Conservation (phyloP, 53 echinoderm and acorn worm genomes). For the Apostichopus leukothele region DNA sequence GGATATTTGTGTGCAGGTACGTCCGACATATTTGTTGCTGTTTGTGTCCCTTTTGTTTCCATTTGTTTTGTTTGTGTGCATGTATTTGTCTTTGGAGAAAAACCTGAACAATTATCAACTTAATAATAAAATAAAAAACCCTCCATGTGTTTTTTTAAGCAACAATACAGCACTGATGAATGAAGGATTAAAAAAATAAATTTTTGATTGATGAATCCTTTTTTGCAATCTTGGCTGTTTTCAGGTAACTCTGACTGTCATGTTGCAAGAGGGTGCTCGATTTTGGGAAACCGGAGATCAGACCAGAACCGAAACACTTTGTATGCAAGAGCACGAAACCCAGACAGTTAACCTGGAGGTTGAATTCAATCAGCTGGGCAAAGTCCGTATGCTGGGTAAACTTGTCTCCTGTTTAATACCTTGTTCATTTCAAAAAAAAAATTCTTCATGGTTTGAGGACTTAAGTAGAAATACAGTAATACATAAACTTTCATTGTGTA, state of each 20-base stretch:
- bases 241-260: slow-evolving; percentile 69
- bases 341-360: slow-evolving; percentile 65
- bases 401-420: neutral
- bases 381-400: slow-evolving; percentile 82
- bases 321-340: slow-evolving; percentile 71
- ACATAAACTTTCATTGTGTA: no score
- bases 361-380: slow-evolving; percentile 74
- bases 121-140: no score
- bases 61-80: no score
- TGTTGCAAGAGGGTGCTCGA: slow-evolving; percentile 71
- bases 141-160: neutral
- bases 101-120: no score
- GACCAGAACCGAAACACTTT: slow-evolving; percentile 61
- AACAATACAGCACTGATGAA: neutral
- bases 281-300: slow-evolving; percentile 63
- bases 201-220: no score
- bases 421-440: no score
- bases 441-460: no score
- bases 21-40: neutral
- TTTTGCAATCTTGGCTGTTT: neutral
- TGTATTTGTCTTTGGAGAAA: no score
- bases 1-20: slow-evolving; percentile 89
- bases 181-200: neutral
- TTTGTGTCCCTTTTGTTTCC: no score
- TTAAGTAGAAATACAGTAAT: no score